Percentiles rank a stretch among this genome's conserved stretches.
phyloP scores from a whole-genome alignment of 2,113 vertebrate genomes.

The Odontesthes bonariensis region DNA sequence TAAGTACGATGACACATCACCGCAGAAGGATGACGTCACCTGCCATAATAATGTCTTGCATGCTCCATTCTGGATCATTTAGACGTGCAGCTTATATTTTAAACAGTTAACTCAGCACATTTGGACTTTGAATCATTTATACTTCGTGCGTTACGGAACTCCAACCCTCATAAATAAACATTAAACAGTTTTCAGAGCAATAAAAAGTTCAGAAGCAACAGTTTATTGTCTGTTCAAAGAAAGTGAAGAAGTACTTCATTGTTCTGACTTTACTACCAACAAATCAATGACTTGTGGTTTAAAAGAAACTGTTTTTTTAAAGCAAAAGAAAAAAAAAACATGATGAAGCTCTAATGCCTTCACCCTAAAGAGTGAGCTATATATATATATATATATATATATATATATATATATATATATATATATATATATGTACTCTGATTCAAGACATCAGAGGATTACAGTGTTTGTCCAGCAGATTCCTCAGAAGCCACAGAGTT shows the following conservation, averaged over 20 bases:
- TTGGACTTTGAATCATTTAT: background rate
- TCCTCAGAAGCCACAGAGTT: constrained; percentile 51
- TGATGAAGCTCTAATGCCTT: background rate
- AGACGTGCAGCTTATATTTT: background rate
- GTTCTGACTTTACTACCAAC: background rate
- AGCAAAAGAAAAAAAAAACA: background rate
- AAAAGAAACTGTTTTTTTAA: too few relatives aligned
- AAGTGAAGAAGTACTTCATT: background rate
- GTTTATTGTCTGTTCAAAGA: background rate
- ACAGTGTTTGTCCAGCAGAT: constrained; percentile 57
- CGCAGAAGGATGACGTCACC: background rate
- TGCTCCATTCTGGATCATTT: background rate
- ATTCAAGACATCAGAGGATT: constrained; percentile 50
- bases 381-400: background rate
- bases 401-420: background rate
- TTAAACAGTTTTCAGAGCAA: background rate
- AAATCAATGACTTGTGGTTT: background rate
- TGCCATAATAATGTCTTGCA: background rate
- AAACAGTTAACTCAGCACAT: background rate
- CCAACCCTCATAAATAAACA: background rate
- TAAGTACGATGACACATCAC: background rate
- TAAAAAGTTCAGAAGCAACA: too few relatives aligned
- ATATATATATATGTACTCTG: background rate
- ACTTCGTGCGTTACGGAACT: background rate
- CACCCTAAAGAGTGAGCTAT: background rate